Evolutionary conservation across 2,797 vertebrate genomes (phyloP), one percentile per base, ranked within the genome.

Genomic region (Sebastiscus albofasciatus): DNA sequence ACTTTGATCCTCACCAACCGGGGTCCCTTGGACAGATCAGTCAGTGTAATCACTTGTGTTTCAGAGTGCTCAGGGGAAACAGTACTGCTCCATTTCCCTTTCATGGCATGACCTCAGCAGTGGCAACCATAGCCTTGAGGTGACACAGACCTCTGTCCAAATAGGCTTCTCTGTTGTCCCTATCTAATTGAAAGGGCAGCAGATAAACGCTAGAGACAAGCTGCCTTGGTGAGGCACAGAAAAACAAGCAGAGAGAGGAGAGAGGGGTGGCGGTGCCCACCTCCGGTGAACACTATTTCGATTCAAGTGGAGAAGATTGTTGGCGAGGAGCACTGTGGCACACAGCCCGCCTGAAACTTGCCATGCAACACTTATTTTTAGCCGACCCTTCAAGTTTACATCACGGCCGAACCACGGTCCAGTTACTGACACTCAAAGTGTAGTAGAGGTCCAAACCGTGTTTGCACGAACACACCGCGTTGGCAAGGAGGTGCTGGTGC

Each of bases 151-250:
- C 85, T 90, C 92, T 65, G 87, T 86, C 75, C 92, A 88, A 92
- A 94, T 77, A 87, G 89, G 76, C 89, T 82, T 87, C 88, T 95
- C 93, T 95, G 94, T 95, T 94, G 92, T 82, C 82, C 79, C 86
- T 95, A 96, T 96, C 95, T 93, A 87, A 93, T 88, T 91, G 88
- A 95, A 94, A 94, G 94, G 92, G 90, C 92, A 93, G 90, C 85
- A 94, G 96, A 96, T 96, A 96, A 94, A 89, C 66, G 13, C 76
- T 82, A 67, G 79, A 92, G 91, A 94, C 91, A 92, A 91, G 89
- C 83, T 65, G 80, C 81, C 78, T 83, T 68, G 79, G 65, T 87
- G 88, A 84, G 80, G 73, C 71, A 68, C 84, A 83, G 82, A 86
- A 91, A 92, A 88, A 84, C 76, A 90, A 88, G 84, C 79, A 80